phyloP scores from a whole-genome alignment of 2,113 vertebrate species.

The Cichladusa arquata region DNA sequence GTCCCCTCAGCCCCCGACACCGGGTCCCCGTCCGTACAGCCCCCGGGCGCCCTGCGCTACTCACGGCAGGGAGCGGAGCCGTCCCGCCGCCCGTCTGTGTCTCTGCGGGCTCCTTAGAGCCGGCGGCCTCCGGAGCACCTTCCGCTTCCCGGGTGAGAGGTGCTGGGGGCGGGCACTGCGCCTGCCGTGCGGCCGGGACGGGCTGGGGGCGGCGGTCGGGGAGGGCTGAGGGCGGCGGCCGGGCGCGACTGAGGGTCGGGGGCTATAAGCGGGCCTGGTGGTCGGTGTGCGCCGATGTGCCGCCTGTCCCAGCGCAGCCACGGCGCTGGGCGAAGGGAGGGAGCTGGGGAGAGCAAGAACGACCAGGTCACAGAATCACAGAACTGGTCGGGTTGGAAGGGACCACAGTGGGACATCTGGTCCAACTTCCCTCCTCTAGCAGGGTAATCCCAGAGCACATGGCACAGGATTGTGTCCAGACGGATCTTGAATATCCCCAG shows the following conservation, averaged over 20 bases:
- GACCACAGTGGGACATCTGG: no score
- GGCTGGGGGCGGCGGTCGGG: accelerated
- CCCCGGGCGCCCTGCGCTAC: background rate
- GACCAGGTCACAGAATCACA: no score
- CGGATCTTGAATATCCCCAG: background rate
- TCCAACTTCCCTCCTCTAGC: background rate
- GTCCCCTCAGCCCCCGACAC: background rate
- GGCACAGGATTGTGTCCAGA: background rate
- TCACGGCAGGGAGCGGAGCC: background rate
- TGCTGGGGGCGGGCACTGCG: background rate
- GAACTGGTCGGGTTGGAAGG: background rate
- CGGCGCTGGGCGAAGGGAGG: accelerated
- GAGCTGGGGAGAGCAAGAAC: background rate
- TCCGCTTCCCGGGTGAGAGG: slow-evolving; percentile 44
- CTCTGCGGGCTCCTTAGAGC: accelerated
- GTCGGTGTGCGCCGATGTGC: no score
- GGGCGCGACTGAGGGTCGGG: no score
- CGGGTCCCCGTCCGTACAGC: background rate
- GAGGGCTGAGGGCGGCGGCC: no score
- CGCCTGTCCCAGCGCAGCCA: accelerated
- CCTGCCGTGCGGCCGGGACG: background rate
- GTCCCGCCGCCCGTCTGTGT: accelerated
- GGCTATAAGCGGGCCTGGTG: no score
- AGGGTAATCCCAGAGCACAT: background rate
- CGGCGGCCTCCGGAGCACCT: background rate